Percentiles rank a stretch among this genome's conserved stretches.
Evolutionary conservation across 2,113 vertebrate species (phyloP).

Genomic region (Theropithecus gelada): DNA sequence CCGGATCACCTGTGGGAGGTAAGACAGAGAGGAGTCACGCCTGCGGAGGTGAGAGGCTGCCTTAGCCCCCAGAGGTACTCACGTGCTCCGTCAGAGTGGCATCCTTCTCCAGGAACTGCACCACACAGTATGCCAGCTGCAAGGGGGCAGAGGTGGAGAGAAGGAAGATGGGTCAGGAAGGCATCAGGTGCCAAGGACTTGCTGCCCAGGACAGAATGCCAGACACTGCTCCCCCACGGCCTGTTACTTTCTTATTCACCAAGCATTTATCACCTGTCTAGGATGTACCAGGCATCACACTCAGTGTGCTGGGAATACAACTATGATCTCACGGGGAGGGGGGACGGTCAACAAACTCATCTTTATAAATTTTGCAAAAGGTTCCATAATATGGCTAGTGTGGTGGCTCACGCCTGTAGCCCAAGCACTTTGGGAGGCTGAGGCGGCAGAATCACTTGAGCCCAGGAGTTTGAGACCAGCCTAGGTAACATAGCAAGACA

Average conservation of each 20-base stretch:
- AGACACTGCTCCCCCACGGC: background rate
- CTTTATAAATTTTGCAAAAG: background rate
- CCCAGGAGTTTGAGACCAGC: too few species aligned
- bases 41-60: background rate
- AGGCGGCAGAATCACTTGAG: too few species aligned
- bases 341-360: background rate
- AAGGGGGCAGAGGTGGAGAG: background rate
- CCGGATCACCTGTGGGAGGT: conserved; percentile 89
- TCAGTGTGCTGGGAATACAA: background rate
- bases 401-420: too few species aligned
- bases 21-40: conserved; percentile 38
- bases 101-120: conserved; percentile 96
- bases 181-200: background rate
- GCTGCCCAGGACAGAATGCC: background rate
- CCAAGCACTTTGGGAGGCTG: too few species aligned
- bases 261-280: background rate
- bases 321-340: background rate
- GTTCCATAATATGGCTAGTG: background rate
- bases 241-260: background rate
- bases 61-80: conserved; percentile 75
- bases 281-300: background rate
- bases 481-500: too few species aligned
- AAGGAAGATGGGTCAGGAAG: background rate
- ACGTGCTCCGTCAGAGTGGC: conserved; percentile 94
- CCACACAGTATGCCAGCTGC: conserved; percentile 95